Conservation (phyloP, 2,113 vertebrate species). For the Sialia sialis region DNA sequence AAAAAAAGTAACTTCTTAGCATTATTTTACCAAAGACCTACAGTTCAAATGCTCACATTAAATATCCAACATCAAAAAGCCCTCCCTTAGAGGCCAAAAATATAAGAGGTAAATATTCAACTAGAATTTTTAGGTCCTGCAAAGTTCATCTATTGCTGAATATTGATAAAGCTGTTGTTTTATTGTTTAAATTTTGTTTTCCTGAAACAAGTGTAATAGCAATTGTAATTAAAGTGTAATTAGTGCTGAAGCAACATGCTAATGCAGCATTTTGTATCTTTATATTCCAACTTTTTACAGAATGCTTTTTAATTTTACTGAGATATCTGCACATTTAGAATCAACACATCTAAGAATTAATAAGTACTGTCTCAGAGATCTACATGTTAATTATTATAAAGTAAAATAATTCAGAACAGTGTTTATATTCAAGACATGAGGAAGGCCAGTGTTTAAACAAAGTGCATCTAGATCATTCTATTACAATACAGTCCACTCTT, state of each 20-base stretch:
- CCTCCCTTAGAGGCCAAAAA: not conserved
- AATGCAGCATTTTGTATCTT: not conserved
- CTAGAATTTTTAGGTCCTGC: not conserved
- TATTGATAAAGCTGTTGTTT: not conserved
- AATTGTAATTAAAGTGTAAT: not conserved
- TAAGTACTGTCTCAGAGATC: not conserved
- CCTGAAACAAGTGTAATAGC: not conserved
- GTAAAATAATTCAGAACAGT: not conserved
- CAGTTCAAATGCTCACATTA: not conserved
- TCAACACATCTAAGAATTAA: not conserved
- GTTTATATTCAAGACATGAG: not conserved
- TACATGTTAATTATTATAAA: not conserved
- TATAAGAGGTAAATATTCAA: not conserved
- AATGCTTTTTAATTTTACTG: not conserved
- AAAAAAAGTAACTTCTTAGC: not conserved
- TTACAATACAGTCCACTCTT: not conserved
- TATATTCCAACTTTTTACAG: not conserved
- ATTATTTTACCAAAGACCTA: not conserved
- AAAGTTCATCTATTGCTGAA: not conserved
- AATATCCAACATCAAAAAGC: not conserved
- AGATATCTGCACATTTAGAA: not conserved
- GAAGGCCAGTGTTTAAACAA: not conserved
- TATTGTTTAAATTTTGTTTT: not conserved
- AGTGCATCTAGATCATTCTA: not conserved
- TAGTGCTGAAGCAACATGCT: not conserved